Base-by-base conservation (phyloP, 2,888 invertebrate genomes). In the Agonopterix alstromeriana region DNA sequence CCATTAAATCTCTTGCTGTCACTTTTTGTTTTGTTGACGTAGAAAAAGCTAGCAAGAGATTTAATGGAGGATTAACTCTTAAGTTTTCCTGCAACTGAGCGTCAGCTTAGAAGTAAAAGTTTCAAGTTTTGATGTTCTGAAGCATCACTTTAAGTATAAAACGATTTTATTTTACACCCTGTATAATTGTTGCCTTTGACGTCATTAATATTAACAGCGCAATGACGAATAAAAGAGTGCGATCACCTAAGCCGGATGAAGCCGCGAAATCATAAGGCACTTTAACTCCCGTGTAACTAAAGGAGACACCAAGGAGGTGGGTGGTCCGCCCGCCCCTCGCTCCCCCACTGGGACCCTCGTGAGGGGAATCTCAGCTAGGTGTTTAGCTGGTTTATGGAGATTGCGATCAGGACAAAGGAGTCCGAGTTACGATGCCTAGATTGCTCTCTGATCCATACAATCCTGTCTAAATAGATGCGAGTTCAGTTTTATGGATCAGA, bases 331-430 rank as follows among this genome's bases (percentile, higher is more conserved):
- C 38, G 14, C 50, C 53, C 48, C 55, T 53, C 56, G 49, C 51
- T 53, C 55, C 53, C 55, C 52, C 56, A 54, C 59, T 61, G 61
- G 64, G 62, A 52, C 54, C 57, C 54, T 48, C 68, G 74, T 65
- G 73, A 71, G 77, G 73, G 68, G 77, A 76, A 76, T 75, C 82
- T 76, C 77, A 73, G 77, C 75, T 73, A 83, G 85, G 82, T 84
- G 84, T 85, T 85, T 84, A 83, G 82, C 83, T 80, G 84, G 80
- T 84, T 85, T 86, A 86, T 84, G 84, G 82, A 86, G 86, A 86
- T 86, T 85, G 83, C 83, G 76, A 83, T 79, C 82, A 77, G 84
- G 81, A 84, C 83, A 84, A 83, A 82, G 82, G 77, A 82, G 77
- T 78, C 78, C 80, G 62, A 79, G 74, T 81, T 79, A 78, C 80